Base-by-base conservation (phyloP, 2,888 invertebrate species). In the Drosophila suboccidentalis region DNA sequence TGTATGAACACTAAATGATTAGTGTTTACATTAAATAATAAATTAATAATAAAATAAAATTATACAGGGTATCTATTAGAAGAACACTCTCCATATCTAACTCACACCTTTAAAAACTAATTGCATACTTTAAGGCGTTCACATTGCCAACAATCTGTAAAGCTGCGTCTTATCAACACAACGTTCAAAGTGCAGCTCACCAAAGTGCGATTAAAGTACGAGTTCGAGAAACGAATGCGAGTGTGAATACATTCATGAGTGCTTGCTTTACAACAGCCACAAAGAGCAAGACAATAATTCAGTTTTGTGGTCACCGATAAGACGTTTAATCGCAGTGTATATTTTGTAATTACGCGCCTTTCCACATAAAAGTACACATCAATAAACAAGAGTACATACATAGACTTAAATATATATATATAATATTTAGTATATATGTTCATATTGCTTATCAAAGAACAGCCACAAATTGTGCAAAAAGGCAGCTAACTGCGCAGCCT, bases 131-230 rank as follows among this genome's bases (percentile, higher is more conserved):
- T 71, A 13, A 50, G 75, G 75, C 75, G 71, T 29, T 3, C 29
- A 2, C 50, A 38, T 53, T 51, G 36, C n/a, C 36, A 32, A 44
- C 41, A 19, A 54, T 47, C 46, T 51, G 46, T 19, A 26, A 39
- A 71, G 47, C 64, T 43, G 29, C 34, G 15, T 47, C 60, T 76
- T 75, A 76, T 76, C 75, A 64, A 44, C 0, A 44, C 4, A 10
- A 36, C 39, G 77, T 77, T 61, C 77, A 77, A 77, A 77, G 73
- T 77, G 62, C 76, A 72, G 59, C 75, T 71, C 64, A 65, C n/a
- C 34, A 43, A 22, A 26, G 22, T 50, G 62, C 49, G 75, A 75
- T 75, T 75, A 75, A 70, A 75, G 26, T 71, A 41, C 39, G 19
- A 36, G 43, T 8, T 8, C 29, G 8, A 26, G 26, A 26, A 17